Evolutionary conservation across 2,113 vertebrate genomes (phyloP).

Genomic region (Pterocles orientalis): DNA sequence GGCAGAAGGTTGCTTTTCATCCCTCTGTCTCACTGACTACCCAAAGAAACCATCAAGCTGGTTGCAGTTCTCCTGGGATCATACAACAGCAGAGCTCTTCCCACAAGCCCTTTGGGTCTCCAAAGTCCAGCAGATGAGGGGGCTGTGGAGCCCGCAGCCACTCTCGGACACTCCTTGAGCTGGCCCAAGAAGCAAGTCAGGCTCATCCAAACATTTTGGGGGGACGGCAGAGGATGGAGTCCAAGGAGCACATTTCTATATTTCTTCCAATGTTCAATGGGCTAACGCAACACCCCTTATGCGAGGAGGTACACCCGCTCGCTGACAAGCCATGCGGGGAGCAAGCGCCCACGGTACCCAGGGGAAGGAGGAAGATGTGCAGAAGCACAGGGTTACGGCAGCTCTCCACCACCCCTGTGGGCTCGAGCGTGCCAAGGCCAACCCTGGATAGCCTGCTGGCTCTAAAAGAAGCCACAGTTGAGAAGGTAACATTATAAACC

Average conservation of each 20-base stretch:
- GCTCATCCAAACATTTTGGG: not conserved
- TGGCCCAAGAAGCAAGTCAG: not conserved
- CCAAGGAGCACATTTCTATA: not conserved
- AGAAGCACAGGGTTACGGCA: not conserved
- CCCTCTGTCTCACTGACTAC: not conserved
- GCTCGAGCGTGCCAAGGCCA: not conserved
- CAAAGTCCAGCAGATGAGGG: not conserved
- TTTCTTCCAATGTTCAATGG: fast-evolving
- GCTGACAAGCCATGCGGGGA: not conserved
- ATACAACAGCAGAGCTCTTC: not conserved
- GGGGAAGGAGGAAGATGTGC: not conserved
- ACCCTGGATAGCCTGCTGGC: not conserved
- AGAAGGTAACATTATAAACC: slow-evolving; percentile 33
- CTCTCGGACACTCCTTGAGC: not conserved
- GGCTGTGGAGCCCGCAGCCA: not conserved
- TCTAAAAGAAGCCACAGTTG: not conserved
- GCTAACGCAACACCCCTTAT: not conserved
- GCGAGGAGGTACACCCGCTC: fast-evolving
- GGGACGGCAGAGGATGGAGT: not conserved
- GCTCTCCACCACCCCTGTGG: not conserved
- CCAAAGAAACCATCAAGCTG: not conserved
- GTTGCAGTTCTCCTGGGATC: not conserved
- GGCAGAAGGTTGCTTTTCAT: not conserved
- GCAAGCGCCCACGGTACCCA: not conserved
- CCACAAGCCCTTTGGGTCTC: not conserved